A percentile compares a stretch with the other conserved stretches of the same genome.
Conservation (phyloP, 2,113 vertebrate species). For the Mesoclemmys tuberculata region DNA sequence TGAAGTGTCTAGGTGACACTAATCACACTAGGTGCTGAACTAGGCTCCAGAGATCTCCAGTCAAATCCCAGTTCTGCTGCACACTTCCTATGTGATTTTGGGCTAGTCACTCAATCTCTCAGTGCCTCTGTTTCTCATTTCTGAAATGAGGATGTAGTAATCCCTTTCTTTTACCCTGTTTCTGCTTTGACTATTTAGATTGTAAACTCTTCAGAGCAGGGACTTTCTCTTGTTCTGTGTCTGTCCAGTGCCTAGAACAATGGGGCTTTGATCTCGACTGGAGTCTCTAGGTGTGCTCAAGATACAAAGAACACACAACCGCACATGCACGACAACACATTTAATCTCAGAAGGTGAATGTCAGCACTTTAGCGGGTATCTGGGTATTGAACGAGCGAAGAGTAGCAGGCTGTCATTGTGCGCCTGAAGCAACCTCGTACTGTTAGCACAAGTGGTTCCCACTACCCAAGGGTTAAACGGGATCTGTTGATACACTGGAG, state of each 20-base stretch:
- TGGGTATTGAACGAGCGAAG: neutral
- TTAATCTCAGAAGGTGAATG: neutral
- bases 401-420: neutral
- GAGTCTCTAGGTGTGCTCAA: no score
- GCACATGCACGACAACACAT: neutral
- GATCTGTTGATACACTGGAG: neutral
- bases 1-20: no score
- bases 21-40: neutral
- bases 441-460: neutral
- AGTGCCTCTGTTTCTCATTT: no score
- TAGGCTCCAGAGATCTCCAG: neutral
- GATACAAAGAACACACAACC: neutral
- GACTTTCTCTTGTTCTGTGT: no score
- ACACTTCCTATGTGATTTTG: no score
- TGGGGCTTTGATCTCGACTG: no score
- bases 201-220: no score
- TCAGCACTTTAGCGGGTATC: accelerated
- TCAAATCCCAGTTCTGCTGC: no score
- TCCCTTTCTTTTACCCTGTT: no score
- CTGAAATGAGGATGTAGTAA: no score
- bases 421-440: neutral
- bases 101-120: neutral
- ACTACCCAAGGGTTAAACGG: neutral
- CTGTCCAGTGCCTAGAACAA: no score
- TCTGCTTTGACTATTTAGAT: no score